Base-by-base conservation (phyloP, 2,113 vertebrate genomes). In the Hemiprocne comata region DNA sequence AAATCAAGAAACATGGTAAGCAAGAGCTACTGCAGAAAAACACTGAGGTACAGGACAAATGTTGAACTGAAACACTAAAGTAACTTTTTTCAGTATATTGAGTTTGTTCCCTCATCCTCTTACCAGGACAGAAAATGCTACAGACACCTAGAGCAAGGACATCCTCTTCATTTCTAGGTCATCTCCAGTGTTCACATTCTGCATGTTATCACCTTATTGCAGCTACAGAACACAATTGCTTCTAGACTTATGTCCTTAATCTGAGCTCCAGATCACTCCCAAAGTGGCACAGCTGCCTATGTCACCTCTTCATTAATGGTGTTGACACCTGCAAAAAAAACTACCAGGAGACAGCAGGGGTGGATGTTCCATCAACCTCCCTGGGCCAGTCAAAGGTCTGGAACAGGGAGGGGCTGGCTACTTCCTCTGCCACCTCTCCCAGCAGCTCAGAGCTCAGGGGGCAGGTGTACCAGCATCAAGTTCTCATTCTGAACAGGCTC, bases 201-300 rank as follows among this genome's bases (percentile, higher is more conserved):
- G 61, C 50, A 40, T 0, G 0, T 31, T 5, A 81, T 5, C 5
- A 25, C 50, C 33, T 9, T 24, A 15, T 1, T 44, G 29, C 55
- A 70, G 61, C 23, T 5, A 46, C 23, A 23, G 19, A 70, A 38
- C 28, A 9, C 34, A 33, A 31, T 57, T 19, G 31, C 19, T 12
- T 48, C 15, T 14, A 0, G 5, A 48, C 15, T 6, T 7, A 18
- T 1, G 40, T 71, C 51, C 79, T 57, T 61, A 1, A 51, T 5
- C 17, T 7, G 24, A 75, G 46, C 66, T 74, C 40, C 2, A 26
- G 19, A 36, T 18, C 17, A 17, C 17, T 13, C 44, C 2, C 2
- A 3, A 40, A 61, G 46, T 8, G 21, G 33, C 38, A 73, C 50
- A 77, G 28, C 38, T 40, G 34, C 29, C 29, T 53, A 10, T 7